Evolutionary conservation across 1,140 invertebrate species (phyloP).

Genomic region (Teleopsis dalmanni): DNA sequence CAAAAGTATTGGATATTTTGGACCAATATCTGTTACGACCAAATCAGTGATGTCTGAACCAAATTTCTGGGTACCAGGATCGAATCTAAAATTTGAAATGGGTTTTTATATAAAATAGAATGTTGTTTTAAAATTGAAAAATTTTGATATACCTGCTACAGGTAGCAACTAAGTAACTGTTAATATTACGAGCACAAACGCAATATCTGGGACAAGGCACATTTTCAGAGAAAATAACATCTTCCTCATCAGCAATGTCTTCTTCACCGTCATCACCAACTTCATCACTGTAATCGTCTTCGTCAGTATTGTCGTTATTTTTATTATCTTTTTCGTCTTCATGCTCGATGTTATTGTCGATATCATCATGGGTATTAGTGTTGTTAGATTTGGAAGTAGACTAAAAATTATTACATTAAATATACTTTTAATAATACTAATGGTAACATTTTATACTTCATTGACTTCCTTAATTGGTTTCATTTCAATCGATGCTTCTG

Average conservation of each 20-base stretch:
- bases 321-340: constrained; percentile 14
- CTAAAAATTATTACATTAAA: neutral
- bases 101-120: neutral
- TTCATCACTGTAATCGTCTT: constrained; percentile 23
- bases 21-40: constrained; percentile 51
- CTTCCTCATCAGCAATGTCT: constrained; percentile 25
- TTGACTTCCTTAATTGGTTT: constrained; percentile 26
- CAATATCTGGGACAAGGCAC: constrained; percentile 41
- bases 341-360: constrained; percentile 24
- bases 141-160: constrained; percentile 28
- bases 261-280: constrained; percentile 21
- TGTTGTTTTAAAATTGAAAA: neutral
- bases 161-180: constrained; percentile 40
- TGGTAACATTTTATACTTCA: too few relatives aligned
- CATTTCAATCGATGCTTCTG: constrained; percentile 12
- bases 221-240: constrained; percentile 31
- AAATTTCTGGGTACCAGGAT: constrained; percentile 52
- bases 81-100: constrained; percentile 37
- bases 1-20: constrained; percentile 48
- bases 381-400: constrained; percentile 12
- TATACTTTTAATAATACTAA: neutral
- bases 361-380: constrained; percentile 17
- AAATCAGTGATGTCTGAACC: constrained; percentile 53
- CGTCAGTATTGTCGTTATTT: constrained; percentile 26
- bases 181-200: constrained; percentile 32